These are phyloP conservation scores for Lissonota sp. DNA, from an alignment of 2,888 invertebrate species.

Conservation along the genomic window DNA sequence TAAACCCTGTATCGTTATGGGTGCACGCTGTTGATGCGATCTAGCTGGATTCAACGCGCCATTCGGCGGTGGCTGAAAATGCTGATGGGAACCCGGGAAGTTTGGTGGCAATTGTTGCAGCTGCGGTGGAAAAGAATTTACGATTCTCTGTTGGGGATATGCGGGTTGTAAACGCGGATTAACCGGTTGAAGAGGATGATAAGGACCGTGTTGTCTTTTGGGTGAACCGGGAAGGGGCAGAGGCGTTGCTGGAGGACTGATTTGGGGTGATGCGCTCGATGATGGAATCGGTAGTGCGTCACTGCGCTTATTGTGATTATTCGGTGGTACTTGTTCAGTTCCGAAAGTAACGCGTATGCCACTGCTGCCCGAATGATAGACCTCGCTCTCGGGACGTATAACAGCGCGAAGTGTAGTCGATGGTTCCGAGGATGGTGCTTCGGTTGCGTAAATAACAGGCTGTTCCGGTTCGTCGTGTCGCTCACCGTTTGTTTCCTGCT, in stretches of 20 bases:
- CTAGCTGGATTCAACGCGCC: constrained; percentile 63
- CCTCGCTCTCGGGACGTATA: constrained; percentile 94
- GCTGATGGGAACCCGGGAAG: constrained; percentile 68
- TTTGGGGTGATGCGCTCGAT: constrained; percentile 80
- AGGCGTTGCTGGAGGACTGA: constrained; percentile 69
- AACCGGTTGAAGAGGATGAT: constrained; percentile 75
- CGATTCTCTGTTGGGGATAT: constrained; percentile 80
- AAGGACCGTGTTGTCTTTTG: constrained; percentile 82
- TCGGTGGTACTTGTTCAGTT: constrained; percentile 85
- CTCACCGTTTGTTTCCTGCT: constrained; percentile 66
- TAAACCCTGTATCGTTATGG: constrained; percentile 80
- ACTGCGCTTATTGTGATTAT: constrained; percentile 80
- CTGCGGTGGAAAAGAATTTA: constrained; percentile 83
- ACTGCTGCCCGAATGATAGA: constrained; percentile 90
- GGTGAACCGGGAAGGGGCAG: constrained; percentile 72
- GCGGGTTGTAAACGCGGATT: constrained; percentile 79
- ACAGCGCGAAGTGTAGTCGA: constrained; percentile 93
- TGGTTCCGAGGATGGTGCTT: constrained; percentile 85
- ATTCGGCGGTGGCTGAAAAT: constrained; percentile 63
- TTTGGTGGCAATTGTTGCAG: constrained; percentile 71
- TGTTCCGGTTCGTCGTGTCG: constrained; percentile 84
- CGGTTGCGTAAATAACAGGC: constrained; percentile 85
- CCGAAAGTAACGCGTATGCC: constrained; percentile 94
- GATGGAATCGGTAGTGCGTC: constrained; percentile 70
- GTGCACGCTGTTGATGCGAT: constrained; percentile 73